A percentile compares a stretch with the other conserved stretches of the same genome.
Evolutionary conservation across 2,113 vertebrate species (phyloP).

Genomic region (Connochaetes taurinus): DNA sequence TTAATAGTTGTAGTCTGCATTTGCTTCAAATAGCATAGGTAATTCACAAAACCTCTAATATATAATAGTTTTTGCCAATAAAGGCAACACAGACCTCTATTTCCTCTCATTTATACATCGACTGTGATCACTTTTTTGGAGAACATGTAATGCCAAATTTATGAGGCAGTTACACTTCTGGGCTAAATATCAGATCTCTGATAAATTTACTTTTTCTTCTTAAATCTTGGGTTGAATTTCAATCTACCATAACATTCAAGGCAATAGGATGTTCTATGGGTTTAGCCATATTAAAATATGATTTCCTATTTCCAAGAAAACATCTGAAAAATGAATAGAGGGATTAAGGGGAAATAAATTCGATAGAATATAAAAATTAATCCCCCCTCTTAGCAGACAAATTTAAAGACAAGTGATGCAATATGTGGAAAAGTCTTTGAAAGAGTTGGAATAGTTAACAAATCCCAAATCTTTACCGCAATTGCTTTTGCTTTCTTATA

Average conservation of each 20-base stretch:
- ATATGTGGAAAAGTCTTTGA: slow-evolving; percentile 3
- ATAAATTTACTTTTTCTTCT: slow-evolving; percentile 31
- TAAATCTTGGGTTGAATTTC: slow-evolving; percentile 36
- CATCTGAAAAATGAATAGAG: slow-evolving; percentile 22
- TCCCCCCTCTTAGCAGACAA: not conserved
- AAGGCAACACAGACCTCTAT: not conserved
- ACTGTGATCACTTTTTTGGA: slow-evolving; percentile 26
- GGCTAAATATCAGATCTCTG: not conserved
- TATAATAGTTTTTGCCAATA: not conserved
- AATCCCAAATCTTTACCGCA: not conserved
- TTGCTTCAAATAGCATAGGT: not conserved
- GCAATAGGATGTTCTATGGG: not conserved
- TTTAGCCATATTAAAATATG: slow-evolving; percentile 7
- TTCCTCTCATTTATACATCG: not conserved
- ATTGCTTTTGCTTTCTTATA: not conserved
- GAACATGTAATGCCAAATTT: not conserved
- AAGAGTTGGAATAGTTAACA: not conserved
- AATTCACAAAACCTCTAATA: not conserved
- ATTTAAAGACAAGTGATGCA: slow-evolving; percentile 38
- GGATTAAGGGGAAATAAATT: slow-evolving; percentile 30
- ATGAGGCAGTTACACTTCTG: not conserved
- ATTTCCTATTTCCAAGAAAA: slow-evolving; percentile 46
- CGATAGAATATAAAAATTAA: slow-evolving; percentile 31
- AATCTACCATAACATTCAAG: slow-evolving; percentile 17
- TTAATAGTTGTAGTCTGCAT: not conserved